Evolutionary conservation across 2,888 invertebrate species (phyloP), one percentile per base, ranked within the genome.

Genomic region (Empis livida): DNA sequence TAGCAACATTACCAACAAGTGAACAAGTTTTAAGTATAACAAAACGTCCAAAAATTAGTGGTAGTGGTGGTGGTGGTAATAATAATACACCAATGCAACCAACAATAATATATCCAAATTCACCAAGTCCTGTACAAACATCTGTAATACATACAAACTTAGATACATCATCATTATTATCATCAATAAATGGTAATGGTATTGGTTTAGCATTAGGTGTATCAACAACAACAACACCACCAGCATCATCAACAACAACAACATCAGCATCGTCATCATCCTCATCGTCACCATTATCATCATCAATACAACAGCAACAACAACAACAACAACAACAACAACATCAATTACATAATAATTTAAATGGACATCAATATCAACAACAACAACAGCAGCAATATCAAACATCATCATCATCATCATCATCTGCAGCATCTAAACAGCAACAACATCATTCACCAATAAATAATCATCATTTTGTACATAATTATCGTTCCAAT

Each of bases 1-100:
- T 91, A 61, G 88, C 92, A 0, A 86, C 87, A 3, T 64, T 91
- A 57, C 91, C 91, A 5, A 79, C 85, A 32, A 83, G 80, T 59
- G 90, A 91, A 57, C 88, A 91, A 65, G 84, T 90, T 1, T 73
- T 91, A 48, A 86, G 84, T 67, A 79, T 87, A 43, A 84, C 84
- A 0, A 91, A 91, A 68, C 76, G 91, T 53, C 63, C 68, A 45
- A 69, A 69, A 49, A 55, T 66, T 20, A 59, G 54, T 66, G 56
- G 74, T 71, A 57, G n/a, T n/a, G n/a, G n/a, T n/a, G n/a, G n/a
- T n/a, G n/a, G n/a, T n/a, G n/a, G n/a, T n/a, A n/a, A n/a, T n/a
- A n/a, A n/a, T n/a, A n/a, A n/a, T n/a, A n/a, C n/a, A n/a, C n/a
- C 61, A 71, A 48, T 67, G 72, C 64, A 73, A 39, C 64, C 71